Base-by-base conservation (phyloP, 2,888 invertebrate genomes). In the Agriopis marginaria region DNA sequence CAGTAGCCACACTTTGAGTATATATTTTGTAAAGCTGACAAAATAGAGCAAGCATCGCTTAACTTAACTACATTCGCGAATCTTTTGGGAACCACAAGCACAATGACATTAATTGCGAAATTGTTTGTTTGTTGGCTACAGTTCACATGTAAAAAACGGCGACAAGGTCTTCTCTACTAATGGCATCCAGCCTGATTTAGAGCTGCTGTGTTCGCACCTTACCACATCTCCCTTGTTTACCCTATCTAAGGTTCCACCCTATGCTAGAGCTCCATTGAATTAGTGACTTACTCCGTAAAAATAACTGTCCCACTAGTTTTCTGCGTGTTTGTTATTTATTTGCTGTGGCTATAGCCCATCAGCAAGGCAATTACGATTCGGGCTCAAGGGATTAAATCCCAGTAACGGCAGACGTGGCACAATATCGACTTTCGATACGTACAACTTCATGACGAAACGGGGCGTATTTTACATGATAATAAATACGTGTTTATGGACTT, bases 301-400 rank as follows among this genome's bases (percentile, higher is more conserved):
- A 11, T 32, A 44, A 56, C 45, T 39, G 10, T 49, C 42, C 12
- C 53, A 45, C 53, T 53, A 63, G 32, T 14, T 39, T 14, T 42
- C 45, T 32, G 14, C 23, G 17, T 7, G 55, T 59, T 51, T 66
- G 63, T 66, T 70, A 60, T 60, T 66, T 66, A 63, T 66, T 66
- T 63, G 63, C 49, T 65, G 56, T 47, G 32, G 56, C 51, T 50
- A 64, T 64, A 61, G 61, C 69, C 51, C 17, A 50, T 56, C 64
- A 32, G 56, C 51, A 11, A 47, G n/a, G 61, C 59, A 55, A 69
- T 69, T 69, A 65, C 61, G 45, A n/a, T 55, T 40, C 23, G 58
- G 47, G 54, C 42, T 62, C 65, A 66, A 55, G 63, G 68, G 68
- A 71, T 71, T 71, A 63, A 71, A 60, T 66, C 65, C 72, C 68